These are phyloP conservation scores for Procavia capensis DNA, from an alignment of 2,113 vertebrate species.

Conservation along the genomic window DNA sequence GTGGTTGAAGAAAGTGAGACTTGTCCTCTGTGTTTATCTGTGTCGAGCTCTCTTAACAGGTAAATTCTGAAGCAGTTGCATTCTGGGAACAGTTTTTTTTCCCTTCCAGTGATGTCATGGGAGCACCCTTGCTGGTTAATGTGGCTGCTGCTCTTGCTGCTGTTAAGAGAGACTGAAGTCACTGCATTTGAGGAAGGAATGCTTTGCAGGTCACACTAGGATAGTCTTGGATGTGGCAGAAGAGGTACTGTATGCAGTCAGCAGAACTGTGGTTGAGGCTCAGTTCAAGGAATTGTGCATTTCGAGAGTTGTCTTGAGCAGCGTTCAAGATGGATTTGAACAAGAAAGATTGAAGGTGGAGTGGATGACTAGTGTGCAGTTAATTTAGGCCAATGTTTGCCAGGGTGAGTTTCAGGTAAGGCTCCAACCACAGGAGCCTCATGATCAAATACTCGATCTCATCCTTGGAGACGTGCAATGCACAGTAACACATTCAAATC, in stretches of 20 bases:
- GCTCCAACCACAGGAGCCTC: background rate
- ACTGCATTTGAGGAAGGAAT: background rate
- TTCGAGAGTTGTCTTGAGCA: background rate
- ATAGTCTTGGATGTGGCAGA: background rate
- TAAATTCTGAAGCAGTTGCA: background rate
- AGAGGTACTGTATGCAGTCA: background rate
- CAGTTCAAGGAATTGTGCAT: background rate
- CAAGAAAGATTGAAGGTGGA: background rate
- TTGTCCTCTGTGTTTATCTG: background rate
- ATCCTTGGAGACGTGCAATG: background rate
- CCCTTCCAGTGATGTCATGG: background rate
- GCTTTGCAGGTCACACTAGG: background rate
- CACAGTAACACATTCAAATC: background rate
- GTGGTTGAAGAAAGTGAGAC: background rate
- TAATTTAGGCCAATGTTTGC: slow-evolving; percentile 41
- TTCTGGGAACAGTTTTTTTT: background rate
- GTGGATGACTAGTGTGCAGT: background rate
- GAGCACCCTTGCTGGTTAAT: background rate
- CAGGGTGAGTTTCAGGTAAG: slow-evolving; percentile 54
- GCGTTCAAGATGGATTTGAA: background rate
- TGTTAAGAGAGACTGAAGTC: background rate
- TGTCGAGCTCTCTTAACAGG: background rate
- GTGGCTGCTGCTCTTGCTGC: background rate
- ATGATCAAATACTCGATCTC: slow-evolving; percentile 33
- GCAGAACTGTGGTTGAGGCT: background rate